Percentiles rank a stretch among this genome's conserved stretches.
phyloP scores from a whole-genome alignment of 2,888 invertebrate genomes.

The Pilophorus perplexus region DNA sequence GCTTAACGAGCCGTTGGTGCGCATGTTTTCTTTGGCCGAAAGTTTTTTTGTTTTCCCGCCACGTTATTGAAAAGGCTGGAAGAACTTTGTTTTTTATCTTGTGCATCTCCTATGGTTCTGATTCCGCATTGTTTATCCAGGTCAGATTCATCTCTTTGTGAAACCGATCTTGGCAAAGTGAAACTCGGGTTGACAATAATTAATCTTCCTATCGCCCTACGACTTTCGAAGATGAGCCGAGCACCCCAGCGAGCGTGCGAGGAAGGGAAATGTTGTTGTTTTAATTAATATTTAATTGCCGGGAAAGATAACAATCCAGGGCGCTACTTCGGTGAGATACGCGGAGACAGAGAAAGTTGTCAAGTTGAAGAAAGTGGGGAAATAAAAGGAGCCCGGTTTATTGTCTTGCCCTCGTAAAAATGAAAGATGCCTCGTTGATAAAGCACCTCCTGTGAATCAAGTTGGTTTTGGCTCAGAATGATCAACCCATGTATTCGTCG shows the following conservation, averaged over 20 bases:
- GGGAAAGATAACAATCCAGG: slow-evolving; percentile 8
- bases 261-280: slow-evolving; percentile 17
- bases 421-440: too few species aligned
- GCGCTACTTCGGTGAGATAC: slow-evolving; percentile 4
- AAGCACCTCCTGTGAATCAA: too few species aligned
- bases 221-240: slow-evolving; percentile 15
- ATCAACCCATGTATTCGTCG: too few species aligned
- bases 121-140: slow-evolving; percentile 6
- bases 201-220: slow-evolving; percentile 12
- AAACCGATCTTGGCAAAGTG: neutral
- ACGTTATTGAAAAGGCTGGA: too few species aligned
- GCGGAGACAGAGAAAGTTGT: slow-evolving; percentile 21
- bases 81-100: too few species aligned
- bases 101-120: neutral
- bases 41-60: neutral
- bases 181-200: neutral
- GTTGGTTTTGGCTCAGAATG: too few species aligned
- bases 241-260: slow-evolving; percentile 16
- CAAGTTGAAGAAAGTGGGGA: slow-evolving; percentile 7
- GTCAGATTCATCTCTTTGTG: slow-evolving; percentile 17
- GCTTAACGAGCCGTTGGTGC: neutral
- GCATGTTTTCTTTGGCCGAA: slow-evolving; percentile 7
- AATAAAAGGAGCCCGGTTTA: neutral
- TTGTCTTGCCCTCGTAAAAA: neutral
- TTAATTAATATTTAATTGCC: slow-evolving; percentile 27